Base-by-base conservation (phyloP, 2,797 vertebrate genomes). In the Hypotaenidia philippensis region DNA sequence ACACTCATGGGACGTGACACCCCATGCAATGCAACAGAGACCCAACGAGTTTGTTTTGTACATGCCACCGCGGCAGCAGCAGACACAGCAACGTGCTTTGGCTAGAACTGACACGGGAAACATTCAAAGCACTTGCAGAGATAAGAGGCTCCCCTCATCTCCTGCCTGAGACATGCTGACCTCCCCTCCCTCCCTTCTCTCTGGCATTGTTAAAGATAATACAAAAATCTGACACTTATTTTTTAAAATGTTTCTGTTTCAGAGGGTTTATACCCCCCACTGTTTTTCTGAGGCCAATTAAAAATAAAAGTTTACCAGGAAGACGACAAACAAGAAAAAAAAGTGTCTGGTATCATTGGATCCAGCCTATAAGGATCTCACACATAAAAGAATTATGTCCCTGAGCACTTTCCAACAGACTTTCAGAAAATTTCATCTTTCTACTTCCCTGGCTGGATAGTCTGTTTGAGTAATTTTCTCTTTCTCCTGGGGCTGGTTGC, bases 401-500 rank as follows among this genome's bases (percentile, higher is more conserved):
- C 95, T 91, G 71, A 96, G 91, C 91, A 95, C 96, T 96, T 97
- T 97, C 92, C 86, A 78, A 83, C 61, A 97, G 95, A 95, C 95
- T 94, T 97, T 97, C 87, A 93, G 93, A 96, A 96, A 96, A 96
- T 93, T 95, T 97, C 93, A 97, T 95, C 94, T 96, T 97, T 97
- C 96, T 95, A 94, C 95, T 95, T 97, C 94, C 94, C 93, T 83
- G 92, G 91, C 92, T 96, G 90, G 96, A 96, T 95, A 93, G 96
- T 93, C 78, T 65, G 95, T 97, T 97, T 96, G 96, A 98, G 97
- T 97, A 97, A 97, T 97, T 98, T 96, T 98, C 97, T 96, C 96
- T 96, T 98, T 96, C 97, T 98, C 97, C 97, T 96, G 97, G 97
- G 97, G 96, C 83, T 96, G 96, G 98, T 98, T 98, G 98, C 98